A percentile compares a stretch with the other conserved stretches of the same genome.
phyloP scores from a whole-genome alignment of 2,113 vertebrate species.

The Alethe castanea region DNA sequence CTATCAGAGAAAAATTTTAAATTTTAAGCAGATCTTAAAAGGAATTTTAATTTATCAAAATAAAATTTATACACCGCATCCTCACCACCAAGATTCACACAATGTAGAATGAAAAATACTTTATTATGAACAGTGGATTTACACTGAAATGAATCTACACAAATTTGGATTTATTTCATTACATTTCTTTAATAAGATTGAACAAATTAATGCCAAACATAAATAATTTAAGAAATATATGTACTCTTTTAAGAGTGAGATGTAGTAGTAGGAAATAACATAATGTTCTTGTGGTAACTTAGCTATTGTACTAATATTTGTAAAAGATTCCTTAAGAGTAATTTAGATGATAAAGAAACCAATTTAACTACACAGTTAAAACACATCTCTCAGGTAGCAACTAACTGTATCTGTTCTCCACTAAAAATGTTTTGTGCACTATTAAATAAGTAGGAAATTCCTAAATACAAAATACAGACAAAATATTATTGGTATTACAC shows the following conservation, averaged over 20 bases:
- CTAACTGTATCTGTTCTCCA: neutral
- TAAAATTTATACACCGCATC: neutral
- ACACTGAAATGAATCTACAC: neutral
- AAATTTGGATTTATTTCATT: neutral
- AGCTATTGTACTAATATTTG: neutral
- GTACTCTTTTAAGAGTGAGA: neutral
- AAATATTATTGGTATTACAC: conserved; percentile 13
- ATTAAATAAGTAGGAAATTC: neutral
- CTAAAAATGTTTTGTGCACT: conserved; percentile 2
- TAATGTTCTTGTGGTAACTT: neutral
- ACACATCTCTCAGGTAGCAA: neutral
- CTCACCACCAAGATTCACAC: neutral
- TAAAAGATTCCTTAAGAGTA: neutral
- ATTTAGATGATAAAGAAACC: neutral
- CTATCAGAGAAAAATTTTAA: neutral
- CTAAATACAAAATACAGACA: neutral
- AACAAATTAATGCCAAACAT: neutral
- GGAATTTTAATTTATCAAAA: neutral
- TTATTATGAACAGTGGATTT: neutral
- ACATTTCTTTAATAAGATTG: neutral
- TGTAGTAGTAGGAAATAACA: neutral
- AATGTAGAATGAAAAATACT: neutral
- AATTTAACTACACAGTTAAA: neutral
- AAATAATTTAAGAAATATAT: neutral
- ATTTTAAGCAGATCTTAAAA: neutral